A percentile compares a stretch with the other conserved stretches of the same genome.
Conservation (phyloP, 2,888 invertebrate species). For the Glaucopsyche alexis region DNA sequence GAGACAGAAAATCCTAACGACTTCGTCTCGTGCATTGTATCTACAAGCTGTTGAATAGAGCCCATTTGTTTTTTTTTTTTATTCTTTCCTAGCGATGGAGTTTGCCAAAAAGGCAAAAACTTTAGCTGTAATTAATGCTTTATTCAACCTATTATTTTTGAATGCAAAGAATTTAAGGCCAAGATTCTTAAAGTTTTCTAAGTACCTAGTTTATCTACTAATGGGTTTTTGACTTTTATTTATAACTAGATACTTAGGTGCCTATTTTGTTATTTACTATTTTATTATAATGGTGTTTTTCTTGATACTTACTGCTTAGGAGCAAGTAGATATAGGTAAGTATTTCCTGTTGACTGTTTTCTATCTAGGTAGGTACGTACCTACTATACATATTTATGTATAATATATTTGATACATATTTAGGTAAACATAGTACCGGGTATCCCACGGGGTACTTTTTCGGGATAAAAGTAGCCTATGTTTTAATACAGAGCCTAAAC, state of each 20-base stretch:
- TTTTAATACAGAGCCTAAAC: too few species aligned
- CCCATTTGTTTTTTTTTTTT: background rate
- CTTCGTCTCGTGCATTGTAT: slow-evolving; percentile 21
- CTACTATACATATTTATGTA: too few species aligned
- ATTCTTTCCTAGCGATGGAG: background rate
- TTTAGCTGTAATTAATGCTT: slow-evolving; percentile 3
- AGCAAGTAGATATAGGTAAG: background rate
- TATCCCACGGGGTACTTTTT: too few species aligned
- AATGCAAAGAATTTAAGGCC: background rate
- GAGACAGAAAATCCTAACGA: slow-evolving; percentile 18
- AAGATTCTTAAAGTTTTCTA: slow-evolving; percentile 13
- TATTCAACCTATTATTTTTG: slow-evolving; percentile 1
- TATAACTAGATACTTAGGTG: background rate
- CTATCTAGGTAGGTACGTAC: too few species aligned
- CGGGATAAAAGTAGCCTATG: too few species aligned
- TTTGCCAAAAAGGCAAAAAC: slow-evolving; percentile 15
- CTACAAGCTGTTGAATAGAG: slow-evolving; percentile 22
- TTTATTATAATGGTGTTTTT: background rate
- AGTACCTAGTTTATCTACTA: background rate
- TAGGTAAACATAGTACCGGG: too few species aligned
- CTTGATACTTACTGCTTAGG: background rate
- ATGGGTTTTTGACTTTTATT: background rate
- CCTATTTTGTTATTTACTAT: too few species aligned
- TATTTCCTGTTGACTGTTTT: background rate
- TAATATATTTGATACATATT: too few species aligned